Conservation (phyloP, 2,113 vertebrate genomes). For the Notothenia coriiceps region DNA sequence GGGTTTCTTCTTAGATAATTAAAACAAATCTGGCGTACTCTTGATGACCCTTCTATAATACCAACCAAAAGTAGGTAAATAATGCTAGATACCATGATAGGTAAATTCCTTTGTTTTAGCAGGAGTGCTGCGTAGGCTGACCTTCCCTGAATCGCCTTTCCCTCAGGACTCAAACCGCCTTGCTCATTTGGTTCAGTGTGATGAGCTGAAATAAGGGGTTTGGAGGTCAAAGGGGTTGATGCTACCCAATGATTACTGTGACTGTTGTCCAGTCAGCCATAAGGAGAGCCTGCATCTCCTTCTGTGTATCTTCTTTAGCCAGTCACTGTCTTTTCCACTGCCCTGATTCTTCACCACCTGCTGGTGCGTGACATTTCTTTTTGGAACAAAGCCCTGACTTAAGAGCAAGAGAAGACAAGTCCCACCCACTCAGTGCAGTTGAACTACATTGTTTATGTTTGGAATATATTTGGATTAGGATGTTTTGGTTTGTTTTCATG, state of each 20-base stretch:
- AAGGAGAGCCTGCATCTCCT: slow-evolving; percentile 33
- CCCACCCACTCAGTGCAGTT: not conserved
- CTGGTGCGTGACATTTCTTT: slow-evolving; percentile 4
- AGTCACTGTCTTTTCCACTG: slow-evolving; percentile 1
- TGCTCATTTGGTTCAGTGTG: slow-evolving; percentile 34
- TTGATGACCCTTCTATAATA: too few relatives aligned
- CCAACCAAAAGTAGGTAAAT: not conserved
- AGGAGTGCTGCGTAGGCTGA: slow-evolving; percentile 6
- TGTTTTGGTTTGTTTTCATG: not conserved
- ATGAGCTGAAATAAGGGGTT: slow-evolving; percentile 41
- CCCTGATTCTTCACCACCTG: slow-evolving; percentile 15
- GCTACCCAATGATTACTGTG: slow-evolving; percentile 62
- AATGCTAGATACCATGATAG: not conserved
- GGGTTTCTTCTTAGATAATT: too few relatives aligned
- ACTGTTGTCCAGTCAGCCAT: slow-evolving; percentile 51
- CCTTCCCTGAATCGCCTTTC: slow-evolving; percentile 18
- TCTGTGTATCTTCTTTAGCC: slow-evolving; percentile 2
- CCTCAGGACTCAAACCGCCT: not conserved
- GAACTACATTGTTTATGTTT: not conserved
- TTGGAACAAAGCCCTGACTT: not conserved
- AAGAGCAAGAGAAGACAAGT: not conserved
- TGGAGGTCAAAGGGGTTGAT: slow-evolving; percentile 25
- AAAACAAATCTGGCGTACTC: too few relatives aligned
- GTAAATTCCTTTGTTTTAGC: not conserved
- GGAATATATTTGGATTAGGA: not conserved